Evolutionary conservation across 2,113 vertebrate genomes (phyloP), one percentile per base, ranked within the genome.

Genomic region (Prionailurus bengalensis): DNA sequence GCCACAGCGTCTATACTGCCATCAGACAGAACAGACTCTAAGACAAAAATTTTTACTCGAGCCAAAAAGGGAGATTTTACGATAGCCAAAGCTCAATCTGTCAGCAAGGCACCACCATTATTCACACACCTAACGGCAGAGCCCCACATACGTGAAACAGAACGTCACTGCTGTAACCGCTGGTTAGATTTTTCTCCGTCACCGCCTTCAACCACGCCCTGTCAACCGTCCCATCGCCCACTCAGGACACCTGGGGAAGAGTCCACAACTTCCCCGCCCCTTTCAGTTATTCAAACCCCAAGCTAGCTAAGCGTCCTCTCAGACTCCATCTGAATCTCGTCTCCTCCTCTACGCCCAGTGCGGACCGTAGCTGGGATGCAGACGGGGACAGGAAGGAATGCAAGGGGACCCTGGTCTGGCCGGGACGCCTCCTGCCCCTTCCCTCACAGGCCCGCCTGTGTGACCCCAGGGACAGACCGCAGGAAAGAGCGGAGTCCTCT

Each of bases 1-100:
- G 36, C 68, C 19, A 25, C 3, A 29, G 53, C 3, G n/a, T n/a
- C 39, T 29, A 7, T 0, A 13, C 25, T 3, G 1, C 36, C 29
- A 10, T 21, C 29, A 45, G 33, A n/a, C 10, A n/a, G 55, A 66
- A 58, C 10, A 25, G 53, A 21, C 14, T 55, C 25, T 8, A n/a
- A 66, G 58, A 80, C 45, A 65, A 23, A 86, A 36, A 31, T 31
- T 36, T 78, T 48, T 36, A 51, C 31, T 8, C 29, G 88, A 48
- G 31, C n/a, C 73, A 48, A 8, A 63, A 19, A 48, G 33, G 58
- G 65, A 70, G 33, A 65, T 83, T 53, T 65, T 74, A 23, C 25
- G 42, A 53, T 5, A 1, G n/a, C 21, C 31, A 36, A 16, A n/a
- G 55, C 11, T 73, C 68, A 3, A 0, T 17, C 29, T 25, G 55